Conservation (phyloP, 2,113 vertebrate species). For the Centrocercus urophasianus region DNA sequence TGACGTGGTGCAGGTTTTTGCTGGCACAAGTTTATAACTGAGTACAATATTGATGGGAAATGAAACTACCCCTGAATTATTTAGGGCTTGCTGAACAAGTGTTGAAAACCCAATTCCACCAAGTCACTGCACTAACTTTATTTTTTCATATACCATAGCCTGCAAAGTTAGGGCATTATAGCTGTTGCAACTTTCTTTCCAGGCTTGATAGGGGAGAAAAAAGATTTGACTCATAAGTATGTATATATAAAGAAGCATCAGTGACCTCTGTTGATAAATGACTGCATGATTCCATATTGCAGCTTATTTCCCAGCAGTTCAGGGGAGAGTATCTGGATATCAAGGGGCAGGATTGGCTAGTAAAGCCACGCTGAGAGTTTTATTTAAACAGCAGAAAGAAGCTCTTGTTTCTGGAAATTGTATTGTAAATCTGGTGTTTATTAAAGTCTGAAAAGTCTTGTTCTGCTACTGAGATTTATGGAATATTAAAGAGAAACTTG, state of each 20-base stretch:
- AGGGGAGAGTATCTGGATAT: neutral
- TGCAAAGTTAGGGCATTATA: neutral
- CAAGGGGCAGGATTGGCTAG: neutral
- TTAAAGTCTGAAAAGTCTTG: neutral
- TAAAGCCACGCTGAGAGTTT: neutral
- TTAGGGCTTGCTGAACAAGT: constrained; percentile 6
- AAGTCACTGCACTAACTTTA: neutral
- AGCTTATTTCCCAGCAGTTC: neutral
- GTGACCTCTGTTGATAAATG: neutral
- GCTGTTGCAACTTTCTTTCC: neutral
- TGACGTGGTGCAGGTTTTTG: neutral
- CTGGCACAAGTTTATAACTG: neutral
- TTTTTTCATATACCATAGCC: neutral
- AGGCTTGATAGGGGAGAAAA: neutral
- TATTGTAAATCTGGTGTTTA: neutral
- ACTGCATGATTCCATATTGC: neutral
- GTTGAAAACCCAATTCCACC: neutral
- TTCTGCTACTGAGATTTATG: neutral
- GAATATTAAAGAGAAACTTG: neutral
- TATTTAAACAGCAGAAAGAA: neutral
- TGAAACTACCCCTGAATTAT: constrained; percentile 13
- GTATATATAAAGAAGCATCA: neutral
- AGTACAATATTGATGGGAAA: neutral
- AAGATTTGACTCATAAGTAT: neutral
- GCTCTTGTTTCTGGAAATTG: neutral